Evolutionary conservation across 2,888 invertebrate genomes (phyloP).

Genomic region (Dryobota labecula): DNA sequence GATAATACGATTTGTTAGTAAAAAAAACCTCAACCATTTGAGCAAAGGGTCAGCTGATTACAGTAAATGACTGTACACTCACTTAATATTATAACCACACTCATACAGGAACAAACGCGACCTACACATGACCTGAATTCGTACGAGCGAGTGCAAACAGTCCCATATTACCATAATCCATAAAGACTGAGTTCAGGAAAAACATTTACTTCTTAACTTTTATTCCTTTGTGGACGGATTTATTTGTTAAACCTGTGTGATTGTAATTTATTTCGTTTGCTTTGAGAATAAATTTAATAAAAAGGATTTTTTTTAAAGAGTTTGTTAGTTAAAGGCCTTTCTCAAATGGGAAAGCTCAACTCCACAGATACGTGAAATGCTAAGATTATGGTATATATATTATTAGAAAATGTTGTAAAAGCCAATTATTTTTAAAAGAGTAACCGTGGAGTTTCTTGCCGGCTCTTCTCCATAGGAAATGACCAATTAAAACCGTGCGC

Average conservation of each 20-base stretch:
- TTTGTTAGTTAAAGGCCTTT: background rate
- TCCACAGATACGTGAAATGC: too few species aligned
- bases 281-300: constrained; percentile 44
- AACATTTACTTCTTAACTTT: constrained; percentile 32
- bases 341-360: background rate
- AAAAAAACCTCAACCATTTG: too few species aligned
- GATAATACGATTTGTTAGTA: too few species aligned
- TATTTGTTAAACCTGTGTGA: constrained; percentile 43
- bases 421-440: too few species aligned
- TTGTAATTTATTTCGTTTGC: constrained; percentile 50
- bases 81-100: constrained; percentile 17
- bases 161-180: constrained; percentile 44
- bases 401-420: too few species aligned
- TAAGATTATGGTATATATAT: too few species aligned
- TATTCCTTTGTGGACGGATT: constrained; percentile 31
- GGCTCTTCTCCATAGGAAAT: too few species aligned
- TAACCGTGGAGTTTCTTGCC: too few species aligned
- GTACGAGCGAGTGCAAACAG: constrained; percentile 32
- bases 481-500: too few species aligned
- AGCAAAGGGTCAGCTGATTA: too few species aligned
- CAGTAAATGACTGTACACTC: too few species aligned
- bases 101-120: constrained; percentile 3
- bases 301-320: constrained; percentile 28
- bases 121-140: constrained; percentile 31
- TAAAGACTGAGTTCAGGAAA: constrained; percentile 32